Evolutionary conservation across 2,797 vertebrate species (phyloP), one percentile per base, ranked within the genome.

Genomic region (Sebastes taczanowskii): DNA sequence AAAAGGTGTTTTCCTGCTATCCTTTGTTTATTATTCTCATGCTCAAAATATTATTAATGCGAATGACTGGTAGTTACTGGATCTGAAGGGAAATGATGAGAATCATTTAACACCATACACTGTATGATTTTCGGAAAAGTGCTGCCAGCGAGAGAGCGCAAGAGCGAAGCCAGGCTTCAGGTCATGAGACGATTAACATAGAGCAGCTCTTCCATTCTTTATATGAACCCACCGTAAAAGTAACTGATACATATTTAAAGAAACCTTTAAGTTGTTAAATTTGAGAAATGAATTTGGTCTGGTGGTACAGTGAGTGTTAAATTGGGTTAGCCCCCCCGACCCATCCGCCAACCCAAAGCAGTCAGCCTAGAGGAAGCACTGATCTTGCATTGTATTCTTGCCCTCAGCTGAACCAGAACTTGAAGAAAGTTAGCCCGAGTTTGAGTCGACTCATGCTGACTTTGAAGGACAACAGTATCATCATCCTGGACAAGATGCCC

Each of bases 331-430:
- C 7, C 16, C 6, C 3, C 6, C 6, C 1, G 11, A 4, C 56
- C 14, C 25, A 59, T 59, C 18, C 3, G 18, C 59, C 20, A 16
- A 4, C 14, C 58, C 16, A 11, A 61, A 61, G 60, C 60, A 62
- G 60, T 13, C 20, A 7, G 20, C 30, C 6, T 11, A 13, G 3
- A 9, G 30, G 22, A 64, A 42, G 23, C 22, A 18, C 62, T 64
- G 14, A 64, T 34, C 13, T 56, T 73, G 61, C 46, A 11, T 69
- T 76, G 0, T 86, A 81, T 59, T 81, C 16, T 74, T 78, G 7
- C 20, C 58, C 62, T 42, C 83, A 99, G 99, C 93, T 99, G 88
- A 97, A 95, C 95, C 97, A 98, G 93, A 99, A 99, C 63, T 97
- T 99, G 92, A 99, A 99, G 95, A 96, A 85, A 67, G 93, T 99